phyloP scores from a whole-genome alignment of 2,113 vertebrate species.

The Seriola quinqueradiata region DNA sequence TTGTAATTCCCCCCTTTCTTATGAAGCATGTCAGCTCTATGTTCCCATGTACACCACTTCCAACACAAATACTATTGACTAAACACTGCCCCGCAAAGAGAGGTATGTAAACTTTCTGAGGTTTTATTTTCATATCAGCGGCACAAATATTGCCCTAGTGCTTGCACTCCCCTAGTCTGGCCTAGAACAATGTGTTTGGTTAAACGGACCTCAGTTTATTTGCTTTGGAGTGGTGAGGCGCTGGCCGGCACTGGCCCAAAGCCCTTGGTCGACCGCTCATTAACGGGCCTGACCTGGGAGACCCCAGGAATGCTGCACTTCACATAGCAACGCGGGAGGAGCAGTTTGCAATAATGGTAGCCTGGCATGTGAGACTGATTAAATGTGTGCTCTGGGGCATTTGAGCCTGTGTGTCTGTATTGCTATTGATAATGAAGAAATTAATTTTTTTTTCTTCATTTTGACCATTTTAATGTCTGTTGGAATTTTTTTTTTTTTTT shows the following conservation, averaged over 20 bases:
- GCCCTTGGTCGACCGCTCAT: constrained; percentile 69
- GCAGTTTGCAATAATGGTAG: constrained; percentile 63
- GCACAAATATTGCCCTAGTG: constrained; percentile 63
- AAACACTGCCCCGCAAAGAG: constrained; percentile 58
- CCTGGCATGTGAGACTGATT: constrained; percentile 64
- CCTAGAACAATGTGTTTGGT: constrained; percentile 77
- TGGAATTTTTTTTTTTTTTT: background rate
- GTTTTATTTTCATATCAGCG: constrained; percentile 73
- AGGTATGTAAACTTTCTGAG: constrained; percentile 74
- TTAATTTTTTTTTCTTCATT: background rate
- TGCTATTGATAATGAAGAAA: background rate
- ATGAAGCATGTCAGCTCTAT: constrained; percentile 37
- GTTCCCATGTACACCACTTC: constrained; percentile 42
- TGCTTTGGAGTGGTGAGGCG: constrained; percentile 76
- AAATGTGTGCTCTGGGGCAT: constrained; percentile 20
- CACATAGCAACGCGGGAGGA: constrained; percentile 42
- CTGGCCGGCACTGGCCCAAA: constrained; percentile 55
- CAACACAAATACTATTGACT: constrained; percentile 72
- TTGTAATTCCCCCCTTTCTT: constrained; percentile 19
- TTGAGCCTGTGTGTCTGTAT: background rate
- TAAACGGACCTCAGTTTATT: constrained; percentile 81
- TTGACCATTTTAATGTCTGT: background rate
- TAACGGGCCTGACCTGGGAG: constrained; percentile 73
- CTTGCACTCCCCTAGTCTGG: constrained; percentile 60
- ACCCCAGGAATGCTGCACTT: constrained; percentile 64